Evolutionary conservation across 2,888 invertebrate genomes (phyloP).

Genomic region (Dolichopus griseipennis): DNA sequence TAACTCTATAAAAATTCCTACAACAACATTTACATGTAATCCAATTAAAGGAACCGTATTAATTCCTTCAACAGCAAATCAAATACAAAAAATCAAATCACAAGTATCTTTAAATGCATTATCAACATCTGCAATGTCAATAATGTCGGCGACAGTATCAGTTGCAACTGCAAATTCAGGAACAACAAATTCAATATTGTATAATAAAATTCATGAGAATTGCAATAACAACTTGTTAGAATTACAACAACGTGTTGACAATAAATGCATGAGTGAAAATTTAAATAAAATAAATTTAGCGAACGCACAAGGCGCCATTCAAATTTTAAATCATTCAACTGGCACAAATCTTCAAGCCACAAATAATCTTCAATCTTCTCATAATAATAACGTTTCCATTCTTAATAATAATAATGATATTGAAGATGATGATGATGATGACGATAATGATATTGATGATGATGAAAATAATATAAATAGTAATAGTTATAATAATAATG

Average conservation of each 20-base stretch:
- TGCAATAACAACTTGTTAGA: conserved; percentile 23
- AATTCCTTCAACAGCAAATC: not conserved
- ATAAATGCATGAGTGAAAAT: conserved; percentile 18
- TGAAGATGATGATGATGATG: not conserved
- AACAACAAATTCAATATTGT: conserved; percentile 19
- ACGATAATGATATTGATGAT: not conserved
- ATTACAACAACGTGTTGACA: conserved; percentile 27
- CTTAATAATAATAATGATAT: not conserved
- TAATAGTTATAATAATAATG: not conserved
- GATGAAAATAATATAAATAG: not conserved
- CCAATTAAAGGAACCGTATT: not conserved
- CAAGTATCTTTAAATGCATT: too few relatives aligned
- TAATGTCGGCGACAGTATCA: not conserved
- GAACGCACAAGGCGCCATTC: conserved; percentile 10
- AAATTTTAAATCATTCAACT: conserved; percentile 1
- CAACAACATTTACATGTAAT: conserved; percentile 12
- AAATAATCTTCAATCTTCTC: too few relatives aligned
- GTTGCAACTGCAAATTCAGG: not conserved
- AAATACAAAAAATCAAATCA: conserved; percentile 14
- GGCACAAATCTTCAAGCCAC: not conserved
- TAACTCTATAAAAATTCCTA: conserved; percentile 15
- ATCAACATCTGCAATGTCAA: too few relatives aligned
- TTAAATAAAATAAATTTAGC: conserved; percentile 13
- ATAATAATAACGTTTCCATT: not conserved
- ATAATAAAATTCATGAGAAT: conserved; percentile 24